Percentiles rank a stretch among this genome's conserved stretches.
phyloP scores from a whole-genome alignment of 1,140 invertebrate species.

The Aphelinus atriplicis region DNA sequence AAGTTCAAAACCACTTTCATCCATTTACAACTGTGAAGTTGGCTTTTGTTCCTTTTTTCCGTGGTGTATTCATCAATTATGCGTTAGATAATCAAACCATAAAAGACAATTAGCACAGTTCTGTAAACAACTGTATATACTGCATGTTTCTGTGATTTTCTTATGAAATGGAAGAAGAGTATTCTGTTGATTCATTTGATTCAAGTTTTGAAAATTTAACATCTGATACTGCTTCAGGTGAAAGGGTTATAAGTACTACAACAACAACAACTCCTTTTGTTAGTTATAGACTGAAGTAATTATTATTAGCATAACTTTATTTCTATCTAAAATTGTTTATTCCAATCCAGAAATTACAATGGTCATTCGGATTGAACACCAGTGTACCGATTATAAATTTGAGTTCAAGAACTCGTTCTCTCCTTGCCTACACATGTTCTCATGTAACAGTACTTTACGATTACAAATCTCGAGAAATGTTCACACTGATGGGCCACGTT shows the following conservation, averaged over 20 bases:
- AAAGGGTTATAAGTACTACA: neutral
- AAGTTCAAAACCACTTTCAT: too few relatives aligned
- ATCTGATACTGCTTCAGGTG: neutral
- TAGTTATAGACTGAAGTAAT: neutral
- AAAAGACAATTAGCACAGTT: too few relatives aligned
- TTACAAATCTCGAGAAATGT: slow-evolving; percentile 64
- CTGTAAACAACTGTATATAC: too few relatives aligned
- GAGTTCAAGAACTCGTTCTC: slow-evolving; percentile 56
- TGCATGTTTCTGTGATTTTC: neutral
- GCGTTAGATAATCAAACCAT: too few relatives aligned
- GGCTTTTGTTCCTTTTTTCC: too few relatives aligned
- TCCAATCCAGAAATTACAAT: slow-evolving; percentile 59
- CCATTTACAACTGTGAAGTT: too few relatives aligned
- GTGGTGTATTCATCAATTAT: too few relatives aligned
- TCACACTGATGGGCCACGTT: slow-evolving; percentile 70
- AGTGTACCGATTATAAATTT: slow-evolving; percentile 67
- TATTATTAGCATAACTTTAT: neutral
- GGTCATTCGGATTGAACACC: slow-evolving; percentile 69
- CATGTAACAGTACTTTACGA: slow-evolving; percentile 68
- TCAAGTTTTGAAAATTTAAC: neutral
- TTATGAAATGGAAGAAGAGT: neutral
- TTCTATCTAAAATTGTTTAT: slow-evolving; percentile 25
- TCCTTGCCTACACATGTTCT: slow-evolving; percentile 67
- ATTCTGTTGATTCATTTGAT: neutral
- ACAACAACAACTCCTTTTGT: slow-evolving; percentile 7